Evolutionary conservation across 2,113 vertebrate genomes (phyloP), one percentile per base, ranked within the genome.

Genomic region (Paedocypris sp.): DNA sequence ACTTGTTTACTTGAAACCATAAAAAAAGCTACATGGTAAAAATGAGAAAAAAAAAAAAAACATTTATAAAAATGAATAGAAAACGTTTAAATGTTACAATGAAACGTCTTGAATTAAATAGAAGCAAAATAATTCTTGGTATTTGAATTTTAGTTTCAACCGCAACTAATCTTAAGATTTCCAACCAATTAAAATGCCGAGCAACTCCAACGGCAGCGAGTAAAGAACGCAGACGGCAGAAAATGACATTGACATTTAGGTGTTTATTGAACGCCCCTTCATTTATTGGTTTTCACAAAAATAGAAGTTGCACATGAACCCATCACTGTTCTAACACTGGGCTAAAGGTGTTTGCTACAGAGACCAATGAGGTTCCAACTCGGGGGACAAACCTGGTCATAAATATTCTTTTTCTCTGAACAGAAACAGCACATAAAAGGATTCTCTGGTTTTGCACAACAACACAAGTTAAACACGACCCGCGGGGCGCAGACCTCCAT

Each of bases 241-340:
- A 32, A 35, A 9, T 29, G 28, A 19, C 3, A 31, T 82, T 83
- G 74, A 87, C 84, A 83, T 83, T 78, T 77, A 80, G 75, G 82
- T 75, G 54, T 86, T 87, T 87, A 87, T 87, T 87, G 75, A 74
- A 75, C 77, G 78, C 76, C 73, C 73, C 71, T 75, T 22, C 26
- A 18, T 66, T 75, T 60, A 73, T 76, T 76, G 66, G 63, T 81
- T 60, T 80, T 77, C 77, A 85, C 80, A 85, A 86, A 87, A 79
- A 86, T 77, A 85, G 79, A 85, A 80, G 75, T 75, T 79, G 68
- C 72, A 74, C 66, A 79, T 66, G 61, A 79, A 74, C 16, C 18
- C 29, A 73, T 60, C 58, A 68, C 57, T 67, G 66, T 68, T 81
- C 70, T 68, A 75, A 79, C 45, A 73, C 53, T 67, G 67, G 73